Conservation (phyloP, 2,888 invertebrate species). For the Imbricaverruca yamaguchii region DNA sequence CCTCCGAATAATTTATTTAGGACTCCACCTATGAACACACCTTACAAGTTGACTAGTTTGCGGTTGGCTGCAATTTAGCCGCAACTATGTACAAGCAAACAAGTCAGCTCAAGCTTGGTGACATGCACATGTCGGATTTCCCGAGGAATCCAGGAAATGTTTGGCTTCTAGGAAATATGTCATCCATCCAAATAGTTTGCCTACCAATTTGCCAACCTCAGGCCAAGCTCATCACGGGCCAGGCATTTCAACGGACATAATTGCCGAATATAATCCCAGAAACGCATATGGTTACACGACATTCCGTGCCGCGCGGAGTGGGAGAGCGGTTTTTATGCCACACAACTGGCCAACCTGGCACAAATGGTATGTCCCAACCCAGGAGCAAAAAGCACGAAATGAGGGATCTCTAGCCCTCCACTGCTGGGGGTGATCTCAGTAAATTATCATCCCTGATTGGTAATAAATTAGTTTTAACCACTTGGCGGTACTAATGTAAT, state of each 20-base stretch:
- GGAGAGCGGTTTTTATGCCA: not conserved
- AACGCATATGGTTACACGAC: conserved; percentile 5
- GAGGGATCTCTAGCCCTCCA: not conserved
- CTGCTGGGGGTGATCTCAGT: not conserved
- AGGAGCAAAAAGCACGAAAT: not conserved
- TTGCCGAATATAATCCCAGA: not conserved
- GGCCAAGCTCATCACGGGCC: not conserved
- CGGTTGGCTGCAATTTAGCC: too few species aligned
- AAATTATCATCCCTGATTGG: conserved; percentile 7
- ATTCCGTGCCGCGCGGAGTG: not conserved
- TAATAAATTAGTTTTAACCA: conserved; percentile 6
- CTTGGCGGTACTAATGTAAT: conserved; percentile 7
- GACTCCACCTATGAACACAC: too few species aligned
- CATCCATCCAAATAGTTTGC: too few species aligned
- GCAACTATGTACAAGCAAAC: too few species aligned
- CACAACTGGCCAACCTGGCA: not conserved
- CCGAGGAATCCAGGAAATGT: too few species aligned
- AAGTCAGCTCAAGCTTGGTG: too few species aligned
- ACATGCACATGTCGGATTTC: too few species aligned
- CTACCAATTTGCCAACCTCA: not conserved
- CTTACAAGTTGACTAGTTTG: too few species aligned
- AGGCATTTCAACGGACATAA: not conserved
- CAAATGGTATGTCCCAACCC: not conserved
- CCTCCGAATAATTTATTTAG: too few species aligned
- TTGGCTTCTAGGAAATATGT: too few species aligned